Evolutionary conservation across 2,113 vertebrate genomes (phyloP), one percentile per base, ranked within the genome.

Genomic region (Nerophis lumbriciformis): DNA sequence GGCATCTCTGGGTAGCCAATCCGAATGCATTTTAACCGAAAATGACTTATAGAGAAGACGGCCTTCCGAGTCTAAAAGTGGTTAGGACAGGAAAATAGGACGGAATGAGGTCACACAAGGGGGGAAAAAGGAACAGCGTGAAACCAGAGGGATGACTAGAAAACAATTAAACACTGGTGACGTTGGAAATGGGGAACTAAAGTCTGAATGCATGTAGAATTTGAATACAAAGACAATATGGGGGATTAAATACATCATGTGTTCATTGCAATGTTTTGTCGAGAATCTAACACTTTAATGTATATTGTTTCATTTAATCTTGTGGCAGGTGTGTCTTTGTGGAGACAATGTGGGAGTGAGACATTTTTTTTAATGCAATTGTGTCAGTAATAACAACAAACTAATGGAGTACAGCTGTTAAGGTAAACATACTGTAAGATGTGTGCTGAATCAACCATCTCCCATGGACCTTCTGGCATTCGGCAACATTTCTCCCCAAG

Each of bases 41-140:
- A 91, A 91, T 89, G 87, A 89, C 89, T 89, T 89, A 88, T 15
- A 56, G 81, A 78, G 78, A 74, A 60, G 72, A 59, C 72, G 72
- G 76, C 83, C 79, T 80, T 83, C 73, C 71, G 81, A 82, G 81
- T 72, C 76, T 58, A 68, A 74, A 59, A 77, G 71, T 69, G 61
- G 63, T 57, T 45, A 53, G 39, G 76, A 61, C 61, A 70, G 78
- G 73, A 28, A 76, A 72, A 78, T 65, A 70, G 68, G 61, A 63
- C 62, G 62, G 57, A 61, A 65, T 61, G 66, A 64, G 75, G 76
- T 69, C 61, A 53, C 28, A 53, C 35, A 72, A 59, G 59, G 69
- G 53, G 53, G 65, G 53, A 69, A 53, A 56, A 44, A 65, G 71
- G 53, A 67, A 59, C 35, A 52, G 64, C 39, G 68, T 1, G 54